phyloP scores from a whole-genome alignment of 2,888 invertebrate species.

The Salticus scenicus region DNA sequence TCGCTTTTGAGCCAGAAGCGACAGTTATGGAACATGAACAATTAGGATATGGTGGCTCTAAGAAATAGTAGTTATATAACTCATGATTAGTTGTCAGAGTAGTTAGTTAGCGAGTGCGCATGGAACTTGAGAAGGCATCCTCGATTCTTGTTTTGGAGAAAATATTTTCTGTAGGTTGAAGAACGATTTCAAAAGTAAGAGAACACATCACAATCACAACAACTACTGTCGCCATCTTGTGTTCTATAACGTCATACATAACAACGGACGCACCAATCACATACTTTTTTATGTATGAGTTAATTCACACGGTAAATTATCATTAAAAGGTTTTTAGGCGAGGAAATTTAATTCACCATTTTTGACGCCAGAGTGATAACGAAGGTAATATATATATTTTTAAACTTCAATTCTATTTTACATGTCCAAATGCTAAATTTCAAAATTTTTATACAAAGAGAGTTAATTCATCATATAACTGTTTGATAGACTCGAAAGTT shows the following conservation, averaged over 20 bases:
- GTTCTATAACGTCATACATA: neutral
- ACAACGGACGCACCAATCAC: constrained; percentile 7
- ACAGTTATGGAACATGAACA: constrained; percentile 58
- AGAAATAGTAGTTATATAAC: constrained; percentile 41
- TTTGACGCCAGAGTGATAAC: no score
- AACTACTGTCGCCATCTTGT: constrained; percentile 26
- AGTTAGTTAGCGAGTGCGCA: constrained; percentile 55
- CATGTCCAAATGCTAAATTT: no score
- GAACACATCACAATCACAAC: constrained; percentile 47
- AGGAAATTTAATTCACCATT: no score
- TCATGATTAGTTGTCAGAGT: constrained; percentile 28
- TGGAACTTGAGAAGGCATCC: constrained; percentile 69
- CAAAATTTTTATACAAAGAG: no score
- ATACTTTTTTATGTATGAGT: neutral
- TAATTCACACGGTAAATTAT: neutral
- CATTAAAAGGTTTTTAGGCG: neutral
- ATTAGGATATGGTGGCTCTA: constrained; percentile 66
- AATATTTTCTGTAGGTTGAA: constrained; percentile 20
- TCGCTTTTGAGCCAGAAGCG: constrained; percentile 55
- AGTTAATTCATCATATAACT: no score
- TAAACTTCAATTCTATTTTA: no score
- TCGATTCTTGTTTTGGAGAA: constrained; percentile 38
- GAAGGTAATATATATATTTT: no score
- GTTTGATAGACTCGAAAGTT: no score
- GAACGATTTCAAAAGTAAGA: constrained; percentile 21